These are phyloP conservation scores for Crambe crambe DNA, from an alignment of 37 sponge, comb jelly and placozoan genomes.

Conservation along the genomic window DNA sequence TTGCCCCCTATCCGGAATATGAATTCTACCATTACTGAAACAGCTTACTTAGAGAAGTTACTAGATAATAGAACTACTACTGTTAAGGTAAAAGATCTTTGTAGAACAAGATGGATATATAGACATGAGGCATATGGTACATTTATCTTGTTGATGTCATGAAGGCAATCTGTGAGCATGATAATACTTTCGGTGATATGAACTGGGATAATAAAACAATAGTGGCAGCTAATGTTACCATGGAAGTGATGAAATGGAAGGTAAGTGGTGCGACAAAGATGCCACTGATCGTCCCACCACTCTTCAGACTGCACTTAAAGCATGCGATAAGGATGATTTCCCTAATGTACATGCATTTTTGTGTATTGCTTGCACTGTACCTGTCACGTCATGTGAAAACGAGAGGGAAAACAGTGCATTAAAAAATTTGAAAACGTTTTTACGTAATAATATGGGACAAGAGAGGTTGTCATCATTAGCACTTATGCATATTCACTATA, in stretches of 20 bases:
- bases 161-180: not conserved
- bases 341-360: not conserved
- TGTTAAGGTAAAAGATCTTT: too few relatives aligned
- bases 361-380: not conserved
- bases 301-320: not conserved
- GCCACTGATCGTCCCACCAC: not conserved
- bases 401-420: not conserved
- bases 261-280: too few relatives aligned
- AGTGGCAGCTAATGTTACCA: too few relatives aligned
- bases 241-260: too few relatives aligned
- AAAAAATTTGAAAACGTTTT: too few relatives aligned
- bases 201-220: not conserved
- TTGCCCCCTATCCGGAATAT: too few relatives aligned
- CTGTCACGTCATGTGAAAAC: not conserved
- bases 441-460: not conserved
- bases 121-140: too few relatives aligned
- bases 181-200: not conserved
- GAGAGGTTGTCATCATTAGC: not conserved
- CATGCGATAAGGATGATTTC: not conserved
- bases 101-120: too few relatives aligned
- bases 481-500: not conserved
- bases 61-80: too few relatives aligned
- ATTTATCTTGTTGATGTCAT: not conserved
- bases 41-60: too few relatives aligned
- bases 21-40: too few relatives aligned